Evolutionary conservation across 2,113 vertebrate genomes (phyloP), one percentile per base, ranked within the genome.

Genomic region (Percopsis transmontana): DNA sequence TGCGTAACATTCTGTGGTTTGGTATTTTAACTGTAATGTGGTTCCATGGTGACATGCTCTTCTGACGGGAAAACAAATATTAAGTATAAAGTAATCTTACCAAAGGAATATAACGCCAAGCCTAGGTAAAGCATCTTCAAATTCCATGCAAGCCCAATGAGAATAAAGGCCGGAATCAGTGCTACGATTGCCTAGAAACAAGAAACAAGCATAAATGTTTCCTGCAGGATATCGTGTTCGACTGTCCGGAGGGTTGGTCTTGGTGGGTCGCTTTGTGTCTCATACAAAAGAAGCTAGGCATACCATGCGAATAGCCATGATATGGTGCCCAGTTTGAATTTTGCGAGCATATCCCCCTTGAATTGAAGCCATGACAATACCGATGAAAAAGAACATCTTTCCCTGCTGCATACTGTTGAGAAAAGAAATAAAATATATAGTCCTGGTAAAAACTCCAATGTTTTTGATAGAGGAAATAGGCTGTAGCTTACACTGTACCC

Each of bases 371-470:
- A 99, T 99, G 80, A 94, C 94, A 73, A 99, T 91, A 42, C 96
- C 97, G 58, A 98, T 96, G 82, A 97, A 97, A 91, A 98, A 96
- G 72, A 97, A 98, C 97, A 99, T 99, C 92, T 97, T 97, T 18
- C 97, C 97, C 80, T 98, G 97, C 81, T 99, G 93, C 92, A 98
- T 94, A 78, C 97, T 99, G 77, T 42, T n/a, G 6, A 58, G 20
- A 77, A 77, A 52, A 39, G 24, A 45, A 58, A 48, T 16, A 54
- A 51, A 15, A 23, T 7, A 63, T 20, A 18, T 38, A 57, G 19
- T 38, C 7, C 12, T 20, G 3, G 19, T 66, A 44, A 62, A 56
- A 38, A 41, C 23, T 16, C 48, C 2, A n/a, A 21, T 0, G 18
- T 33, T 56, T 14, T 7, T 23, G 15, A 8, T 42, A 24, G 9